Conservation (phyloP, 2,797 vertebrate species). For the Rousettus madagascariensis region DNA sequence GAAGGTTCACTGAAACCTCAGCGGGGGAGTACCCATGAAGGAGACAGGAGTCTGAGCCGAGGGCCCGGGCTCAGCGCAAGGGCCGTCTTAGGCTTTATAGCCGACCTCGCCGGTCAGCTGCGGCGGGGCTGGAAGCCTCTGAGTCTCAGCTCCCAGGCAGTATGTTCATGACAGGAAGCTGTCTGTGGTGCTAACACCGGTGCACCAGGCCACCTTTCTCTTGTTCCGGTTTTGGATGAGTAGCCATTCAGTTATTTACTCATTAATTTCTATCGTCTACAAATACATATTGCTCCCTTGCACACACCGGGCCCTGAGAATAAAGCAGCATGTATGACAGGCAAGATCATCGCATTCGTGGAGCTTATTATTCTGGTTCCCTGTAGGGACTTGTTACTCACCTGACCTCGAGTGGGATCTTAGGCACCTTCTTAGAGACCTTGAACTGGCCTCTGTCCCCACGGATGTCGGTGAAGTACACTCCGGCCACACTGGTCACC, state of each 20-base stretch:
- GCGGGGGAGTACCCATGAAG: fast-evolving
- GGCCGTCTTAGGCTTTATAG: background rate
- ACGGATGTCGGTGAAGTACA: slow-evolving; percentile 85
- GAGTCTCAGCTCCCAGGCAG: no score
- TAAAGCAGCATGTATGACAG: background rate
- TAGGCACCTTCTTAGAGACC: slow-evolving; percentile 85
- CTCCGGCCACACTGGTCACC: slow-evolving; percentile 87
- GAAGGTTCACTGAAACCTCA: background rate
- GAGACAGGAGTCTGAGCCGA: background rate
- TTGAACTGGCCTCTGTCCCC: slow-evolving; percentile 74
- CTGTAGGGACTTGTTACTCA: slow-evolving; percentile 76
- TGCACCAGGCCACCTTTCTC: background rate
- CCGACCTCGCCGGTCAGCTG: background rate
- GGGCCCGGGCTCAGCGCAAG: background rate
- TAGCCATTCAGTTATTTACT: background rate
- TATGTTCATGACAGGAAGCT: background rate
- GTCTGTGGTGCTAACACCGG: background rate
- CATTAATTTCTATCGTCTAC: background rate
- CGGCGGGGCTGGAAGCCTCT: background rate
- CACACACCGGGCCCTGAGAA: background rate
- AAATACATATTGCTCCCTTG: background rate
- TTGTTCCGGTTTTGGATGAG: background rate
- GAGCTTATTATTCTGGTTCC: background rate
- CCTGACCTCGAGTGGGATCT: slow-evolving; percentile 84
- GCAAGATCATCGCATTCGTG: background rate